phyloP scores from a whole-genome alignment of 2,888 invertebrate genomes.

The Polydrusus tereticollis region DNA sequence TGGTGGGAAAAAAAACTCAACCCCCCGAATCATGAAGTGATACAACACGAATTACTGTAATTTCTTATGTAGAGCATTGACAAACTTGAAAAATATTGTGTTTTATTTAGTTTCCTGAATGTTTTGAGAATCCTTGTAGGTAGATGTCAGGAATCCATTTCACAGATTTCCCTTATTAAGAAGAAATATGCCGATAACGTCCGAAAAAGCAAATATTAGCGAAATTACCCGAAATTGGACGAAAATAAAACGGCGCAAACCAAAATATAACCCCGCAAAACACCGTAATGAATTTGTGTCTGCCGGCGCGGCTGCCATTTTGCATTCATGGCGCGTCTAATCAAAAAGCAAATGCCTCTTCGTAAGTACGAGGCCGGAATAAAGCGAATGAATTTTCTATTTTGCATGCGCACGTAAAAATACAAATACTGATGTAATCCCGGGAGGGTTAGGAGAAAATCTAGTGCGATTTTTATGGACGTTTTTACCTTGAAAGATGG shows the following conservation, averaged over 20 bases:
- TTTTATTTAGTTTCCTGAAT: too few relatives aligned
- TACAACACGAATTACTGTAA: too few relatives aligned
- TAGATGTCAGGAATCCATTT: too few relatives aligned
- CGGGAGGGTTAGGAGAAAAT: conserved; percentile 8
- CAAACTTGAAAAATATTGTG: too few relatives aligned
- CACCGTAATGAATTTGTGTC: conserved; percentile 40
- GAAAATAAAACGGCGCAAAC: conserved; percentile 16
- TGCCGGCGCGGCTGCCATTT: conserved; percentile 21
- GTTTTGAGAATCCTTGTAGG: too few relatives aligned
- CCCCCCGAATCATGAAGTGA: too few relatives aligned
- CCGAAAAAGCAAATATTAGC: conserved; percentile 4
- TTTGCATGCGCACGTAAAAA: conserved; percentile 42
- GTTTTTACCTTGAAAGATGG: not conserved
- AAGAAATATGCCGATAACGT: not conserved
- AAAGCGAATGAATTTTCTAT: conserved; percentile 39
- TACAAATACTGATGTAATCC: conserved; percentile 43
- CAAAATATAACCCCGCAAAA: conserved; percentile 34
- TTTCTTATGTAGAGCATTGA: too few relatives aligned
- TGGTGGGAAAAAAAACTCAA: too few relatives aligned
- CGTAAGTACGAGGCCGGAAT: conserved; percentile 37
- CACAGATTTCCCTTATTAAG: too few relatives aligned
- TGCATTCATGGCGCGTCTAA: conserved; percentile 40
- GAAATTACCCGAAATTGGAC: conserved; percentile 2
- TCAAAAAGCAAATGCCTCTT: conserved; percentile 44
- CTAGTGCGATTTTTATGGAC: conserved; percentile 18